These are phyloP conservation scores for Myodes glareolus DNA, from an alignment of 2,113 vertebrate genomes.

Conservation along the genomic window DNA sequence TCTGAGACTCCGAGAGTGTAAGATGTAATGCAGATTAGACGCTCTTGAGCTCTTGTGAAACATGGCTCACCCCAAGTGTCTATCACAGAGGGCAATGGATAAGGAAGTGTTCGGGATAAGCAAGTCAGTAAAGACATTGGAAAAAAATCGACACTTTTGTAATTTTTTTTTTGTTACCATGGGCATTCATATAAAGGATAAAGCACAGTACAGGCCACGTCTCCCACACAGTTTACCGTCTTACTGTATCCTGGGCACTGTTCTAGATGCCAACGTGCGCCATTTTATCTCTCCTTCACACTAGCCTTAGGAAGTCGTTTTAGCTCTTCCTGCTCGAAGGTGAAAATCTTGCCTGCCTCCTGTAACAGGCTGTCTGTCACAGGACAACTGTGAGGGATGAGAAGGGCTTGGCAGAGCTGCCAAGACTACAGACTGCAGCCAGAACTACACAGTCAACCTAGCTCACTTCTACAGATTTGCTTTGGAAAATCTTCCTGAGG, in stretches of 20 bases:
- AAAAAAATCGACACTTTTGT: background rate
- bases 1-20: too few species aligned
- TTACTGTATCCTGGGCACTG: background rate
- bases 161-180: background rate
- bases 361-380: background rate
- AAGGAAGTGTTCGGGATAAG: background rate
- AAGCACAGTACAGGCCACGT: rapidly evolving
- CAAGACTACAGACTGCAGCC: background rate
- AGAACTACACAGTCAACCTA: background rate
- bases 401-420: background rate
- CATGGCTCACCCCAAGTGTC: background rate
- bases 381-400: background rate
- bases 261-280: background rate
- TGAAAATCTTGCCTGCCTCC: background rate
- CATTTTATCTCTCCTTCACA: background rate
- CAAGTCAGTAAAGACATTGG: background rate
- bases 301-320: background rate
- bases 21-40: background rate
- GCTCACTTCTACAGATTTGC: background rate
- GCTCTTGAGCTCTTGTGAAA: background rate
- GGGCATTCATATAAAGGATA: background rate
- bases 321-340: background rate
- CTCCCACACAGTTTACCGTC: background rate
- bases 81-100: rapidly evolving
- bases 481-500: background rate